Percentiles rank a stretch among this genome's conserved stretches.
Conservation (phyloP, 2,888 invertebrate genomes). For the Tridacna gigas region DNA sequence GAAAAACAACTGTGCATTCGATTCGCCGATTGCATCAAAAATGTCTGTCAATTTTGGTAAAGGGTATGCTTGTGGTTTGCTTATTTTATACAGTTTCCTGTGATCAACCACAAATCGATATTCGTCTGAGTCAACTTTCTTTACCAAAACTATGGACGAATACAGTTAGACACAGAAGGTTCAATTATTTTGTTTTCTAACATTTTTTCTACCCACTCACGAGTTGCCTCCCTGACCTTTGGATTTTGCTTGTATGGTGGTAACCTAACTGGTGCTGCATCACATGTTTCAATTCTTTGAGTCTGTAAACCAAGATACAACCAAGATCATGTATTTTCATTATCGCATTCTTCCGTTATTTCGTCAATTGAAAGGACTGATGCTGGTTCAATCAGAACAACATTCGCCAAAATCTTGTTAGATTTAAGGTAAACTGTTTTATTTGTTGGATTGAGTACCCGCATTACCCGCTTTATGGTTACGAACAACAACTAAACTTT, state of each 20-base stretch:
- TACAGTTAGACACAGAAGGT: background rate
- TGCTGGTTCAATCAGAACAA: background rate
- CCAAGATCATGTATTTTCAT: slow-evolving; percentile 46
- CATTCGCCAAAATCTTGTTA: background rate
- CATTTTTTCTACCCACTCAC: slow-evolving; percentile 1
- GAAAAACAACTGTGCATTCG: slow-evolving; percentile 53
- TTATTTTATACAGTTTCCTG: slow-evolving; percentile 11
- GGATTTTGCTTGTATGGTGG: slow-evolving; percentile 32
- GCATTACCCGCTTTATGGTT: background rate
- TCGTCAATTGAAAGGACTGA: background rate
- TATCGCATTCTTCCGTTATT: background rate
- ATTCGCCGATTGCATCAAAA: slow-evolving; percentile 61
- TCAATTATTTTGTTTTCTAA: slow-evolving; percentile 9
- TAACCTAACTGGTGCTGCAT: slow-evolving; percentile 40
- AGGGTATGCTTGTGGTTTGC: slow-evolving; percentile 51
- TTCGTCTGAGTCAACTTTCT: background rate
- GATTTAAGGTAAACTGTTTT: background rate
- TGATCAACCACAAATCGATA: slow-evolving; percentile 17
- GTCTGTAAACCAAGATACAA: slow-evolving; percentile 38
- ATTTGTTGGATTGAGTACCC: slow-evolving; percentile 3
- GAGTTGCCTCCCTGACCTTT: background rate
- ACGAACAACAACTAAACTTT: slow-evolving; percentile 1
- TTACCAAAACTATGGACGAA: slow-evolving; percentile 3
- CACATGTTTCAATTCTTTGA: slow-evolving; percentile 40
- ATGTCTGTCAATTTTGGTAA: slow-evolving; percentile 50